Evolutionary conservation across 2,888 invertebrate genomes (phyloP).

Genomic region (Chrysina gloriosa): DNA sequence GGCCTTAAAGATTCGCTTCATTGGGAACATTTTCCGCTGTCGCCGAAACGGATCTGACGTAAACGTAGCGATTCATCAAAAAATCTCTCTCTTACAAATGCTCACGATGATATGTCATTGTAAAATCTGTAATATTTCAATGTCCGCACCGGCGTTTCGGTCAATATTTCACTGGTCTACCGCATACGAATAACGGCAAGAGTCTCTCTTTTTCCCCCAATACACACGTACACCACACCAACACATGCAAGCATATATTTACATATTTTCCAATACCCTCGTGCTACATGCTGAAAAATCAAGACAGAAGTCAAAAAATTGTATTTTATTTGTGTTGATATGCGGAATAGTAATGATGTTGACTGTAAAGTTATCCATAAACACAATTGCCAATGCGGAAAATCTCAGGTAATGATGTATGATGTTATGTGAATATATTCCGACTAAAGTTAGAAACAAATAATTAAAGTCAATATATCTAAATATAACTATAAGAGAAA

Average conservation of each 20-base stretch:
- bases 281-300: no score
- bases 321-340: no score
- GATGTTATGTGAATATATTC: no score
- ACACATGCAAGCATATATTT: neutral
- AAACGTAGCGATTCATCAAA: slow-evolving; percentile 61
- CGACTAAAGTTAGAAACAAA: no score
- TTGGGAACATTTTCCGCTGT: slow-evolving; percentile 28
- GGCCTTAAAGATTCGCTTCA: slow-evolving; percentile 28
- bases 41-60: slow-evolving; percentile 37
- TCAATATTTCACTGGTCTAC: slow-evolving; percentile 61
- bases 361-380: no score
- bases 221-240: neutral
- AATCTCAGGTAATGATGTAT: no score
- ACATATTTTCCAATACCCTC: neutral
- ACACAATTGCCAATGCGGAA: no score
- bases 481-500: no score
- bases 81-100: slow-evolving; percentile 63
- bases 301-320: no score
- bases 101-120: slow-evolving; percentile 65
- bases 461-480: no score
- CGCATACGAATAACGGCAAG: slow-evolving; percentile 24
- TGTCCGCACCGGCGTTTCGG: slow-evolving; percentile 62
- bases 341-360: no score
- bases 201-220: slow-evolving; percentile 26
- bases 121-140: slow-evolving; percentile 61